Evolutionary conservation across 2,888 invertebrate species (phyloP).

Genomic region (Tribolium freemani): DNA sequence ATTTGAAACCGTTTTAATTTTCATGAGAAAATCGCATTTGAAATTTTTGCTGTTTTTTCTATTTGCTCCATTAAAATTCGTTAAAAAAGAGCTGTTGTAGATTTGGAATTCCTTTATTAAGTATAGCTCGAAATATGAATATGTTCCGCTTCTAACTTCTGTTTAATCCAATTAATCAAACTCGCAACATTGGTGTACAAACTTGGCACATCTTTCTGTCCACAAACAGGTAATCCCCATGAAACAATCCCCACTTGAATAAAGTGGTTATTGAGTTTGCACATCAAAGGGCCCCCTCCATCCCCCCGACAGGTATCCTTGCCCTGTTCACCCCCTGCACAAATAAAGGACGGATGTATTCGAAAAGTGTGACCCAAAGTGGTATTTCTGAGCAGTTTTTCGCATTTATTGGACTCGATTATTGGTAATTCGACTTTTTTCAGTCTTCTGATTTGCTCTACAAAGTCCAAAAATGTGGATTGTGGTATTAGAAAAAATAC

Average conservation of each 20-base stretch:
- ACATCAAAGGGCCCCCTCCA: constrained; percentile 56
- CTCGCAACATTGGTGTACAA: constrained; percentile 82
- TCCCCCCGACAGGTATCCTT: constrained; percentile 77
- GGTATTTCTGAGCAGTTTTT: constrained; percentile 73
- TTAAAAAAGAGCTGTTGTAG: no score
- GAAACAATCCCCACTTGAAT: constrained; percentile 86
- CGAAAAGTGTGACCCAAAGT: constrained; percentile 76
- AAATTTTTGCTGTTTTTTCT: no score
- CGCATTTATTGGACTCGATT: constrained; percentile 74
- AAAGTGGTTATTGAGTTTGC: constrained; percentile 72
- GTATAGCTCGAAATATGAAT: background rate
- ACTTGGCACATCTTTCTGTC: constrained; percentile 78
- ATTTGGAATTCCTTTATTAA: background rate
- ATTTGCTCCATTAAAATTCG: no score
- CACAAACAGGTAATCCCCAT: constrained; percentile 93
- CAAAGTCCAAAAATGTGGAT: background rate
- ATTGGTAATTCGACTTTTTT: constrained; percentile 81
- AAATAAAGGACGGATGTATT: constrained; percentile 80
- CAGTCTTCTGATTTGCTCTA: constrained; percentile 67
- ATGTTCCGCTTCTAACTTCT: constrained; percentile 40
- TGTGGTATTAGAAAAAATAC: background rate
- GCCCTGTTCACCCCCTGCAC: constrained; percentile 83
- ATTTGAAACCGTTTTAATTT: no score
- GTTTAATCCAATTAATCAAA: constrained; percentile 81
- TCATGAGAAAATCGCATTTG: no score